A percentile compares a stretch with the other conserved stretches of the same genome.
Evolutionary conservation across 53 echinoderm and acorn worm species (phyloP).

Genomic region (Crossaster papposus): DNA sequence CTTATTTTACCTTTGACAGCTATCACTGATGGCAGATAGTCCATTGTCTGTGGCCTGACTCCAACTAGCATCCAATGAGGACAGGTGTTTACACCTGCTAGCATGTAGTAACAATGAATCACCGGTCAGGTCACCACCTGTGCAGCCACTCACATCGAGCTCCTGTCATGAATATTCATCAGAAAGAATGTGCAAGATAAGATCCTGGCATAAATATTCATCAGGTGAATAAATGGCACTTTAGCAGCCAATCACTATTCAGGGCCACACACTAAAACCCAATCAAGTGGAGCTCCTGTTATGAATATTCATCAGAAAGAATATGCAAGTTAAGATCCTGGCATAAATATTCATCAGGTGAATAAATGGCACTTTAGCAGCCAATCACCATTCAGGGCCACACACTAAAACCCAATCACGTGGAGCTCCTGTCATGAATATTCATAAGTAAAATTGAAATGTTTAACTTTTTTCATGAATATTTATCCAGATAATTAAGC

Average conservation of each 20-base stretch:
- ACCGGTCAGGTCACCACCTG: slow-evolving; percentile 77
- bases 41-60: slow-evolving; percentile 92
- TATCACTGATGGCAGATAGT: slow-evolving; percentile 73
- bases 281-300: slow-evolving; percentile 85
- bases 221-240: too few species aligned
- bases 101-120: slow-evolving; percentile 89
- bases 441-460: background rate
- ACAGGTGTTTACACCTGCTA: slow-evolving; percentile 75
- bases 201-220: too few species aligned
- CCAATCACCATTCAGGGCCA: slow-evolving; percentile 79
- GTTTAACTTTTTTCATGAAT: too few species aligned
- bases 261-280: slow-evolving; percentile 91
- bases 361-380: slow-evolving; percentile 37
- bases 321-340: too few species aligned
- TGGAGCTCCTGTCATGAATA: slow-evolving; percentile 72
- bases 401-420: slow-evolving; percentile 93
- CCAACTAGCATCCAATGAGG: slow-evolving; percentile 86
- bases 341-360: too few species aligned
- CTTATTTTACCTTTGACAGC: slow-evolving; percentile 71
- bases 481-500: too few species aligned
- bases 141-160: slow-evolving; percentile 88
- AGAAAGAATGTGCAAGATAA: background rate
- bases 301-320: background rate
- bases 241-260: slow-evolving; percentile 78
- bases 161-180: slow-evolving; percentile 54